A percentile compares a stretch with the other conserved stretches of the same genome.
These are phyloP conservation scores for Hirundo rustica DNA, from an alignment of 2,797 vertebrate genomes.

Conservation along the genomic window DNA sequence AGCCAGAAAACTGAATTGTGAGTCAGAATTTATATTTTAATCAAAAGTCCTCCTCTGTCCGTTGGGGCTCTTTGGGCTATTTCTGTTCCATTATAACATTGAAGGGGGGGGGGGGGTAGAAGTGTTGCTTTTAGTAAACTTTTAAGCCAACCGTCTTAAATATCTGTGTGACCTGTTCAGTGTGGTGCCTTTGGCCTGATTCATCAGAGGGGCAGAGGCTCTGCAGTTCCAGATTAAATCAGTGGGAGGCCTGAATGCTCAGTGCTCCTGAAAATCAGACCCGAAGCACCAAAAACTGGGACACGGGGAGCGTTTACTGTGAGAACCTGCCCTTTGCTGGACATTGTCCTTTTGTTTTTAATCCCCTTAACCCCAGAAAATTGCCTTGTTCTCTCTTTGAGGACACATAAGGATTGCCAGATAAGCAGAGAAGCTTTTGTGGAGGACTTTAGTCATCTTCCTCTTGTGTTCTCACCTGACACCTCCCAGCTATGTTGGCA, in stretches of 20 bases:
- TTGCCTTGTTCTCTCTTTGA: not conserved
- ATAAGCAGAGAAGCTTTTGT: not conserved
- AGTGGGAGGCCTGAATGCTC: constrained; percentile 40
- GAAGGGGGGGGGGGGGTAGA: not conserved
- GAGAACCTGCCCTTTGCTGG: not conserved
- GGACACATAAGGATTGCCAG: not conserved
- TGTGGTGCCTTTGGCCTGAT: not conserved
- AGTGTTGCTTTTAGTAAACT: not conserved
- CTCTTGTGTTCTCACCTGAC: not conserved
- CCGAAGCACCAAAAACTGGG: not conserved
- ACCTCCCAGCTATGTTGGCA: not conserved
- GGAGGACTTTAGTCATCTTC: not conserved
- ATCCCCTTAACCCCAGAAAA: not conserved
- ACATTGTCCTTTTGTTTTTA: not conserved
- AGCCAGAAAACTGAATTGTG: constrained; percentile 18
- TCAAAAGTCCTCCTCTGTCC: constrained; percentile 48
- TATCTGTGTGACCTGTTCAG: not conserved
- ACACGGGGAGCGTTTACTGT: fast-evolving
- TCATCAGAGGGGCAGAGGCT: not conserved
- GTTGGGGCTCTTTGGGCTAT: constrained; percentile 17
- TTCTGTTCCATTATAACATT: not conserved
- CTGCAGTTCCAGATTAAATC: constrained; percentile 50
- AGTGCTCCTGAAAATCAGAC: not conserved
- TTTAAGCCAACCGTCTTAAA: not conserved
- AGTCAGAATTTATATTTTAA: constrained; percentile 62